Conservation (phyloP, 2,113 vertebrate genomes). For the Lamprotornis superbus region DNA sequence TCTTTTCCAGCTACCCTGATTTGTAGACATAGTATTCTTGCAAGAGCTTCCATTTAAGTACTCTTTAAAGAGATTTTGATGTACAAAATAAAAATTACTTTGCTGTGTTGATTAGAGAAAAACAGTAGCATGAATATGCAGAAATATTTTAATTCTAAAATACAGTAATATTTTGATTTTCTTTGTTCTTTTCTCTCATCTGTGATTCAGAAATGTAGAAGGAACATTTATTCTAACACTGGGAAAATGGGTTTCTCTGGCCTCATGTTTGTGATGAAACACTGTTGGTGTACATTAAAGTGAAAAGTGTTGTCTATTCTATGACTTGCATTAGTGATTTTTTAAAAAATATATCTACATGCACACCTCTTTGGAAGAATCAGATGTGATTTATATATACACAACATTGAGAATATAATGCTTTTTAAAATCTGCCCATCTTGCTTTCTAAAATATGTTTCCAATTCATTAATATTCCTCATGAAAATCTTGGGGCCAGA, state of each 20-base stretch:
- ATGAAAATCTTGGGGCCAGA: not conserved
- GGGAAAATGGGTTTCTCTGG: not conserved
- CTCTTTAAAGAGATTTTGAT: not conserved
- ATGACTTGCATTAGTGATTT: not conserved
- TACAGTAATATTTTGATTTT: not conserved
- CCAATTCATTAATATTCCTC: not conserved
- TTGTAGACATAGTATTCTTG: not conserved
- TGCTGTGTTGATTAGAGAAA: not conserved
- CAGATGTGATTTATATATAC: not conserved
- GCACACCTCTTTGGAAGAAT: not conserved
- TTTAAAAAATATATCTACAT: not conserved
- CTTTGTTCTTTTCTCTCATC: conserved; percentile 10
- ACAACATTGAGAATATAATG: not conserved
- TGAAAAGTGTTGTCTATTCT: not conserved
- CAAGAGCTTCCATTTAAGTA: not conserved
- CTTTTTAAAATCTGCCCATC: not conserved
- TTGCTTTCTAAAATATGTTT: not conserved
- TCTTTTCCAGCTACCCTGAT: not conserved
- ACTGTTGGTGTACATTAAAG: not conserved
- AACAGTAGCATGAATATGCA: not conserved
- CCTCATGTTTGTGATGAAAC: not conserved
- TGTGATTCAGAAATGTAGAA: not conserved
- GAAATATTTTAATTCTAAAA: not conserved
- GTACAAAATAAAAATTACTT: not conserved
- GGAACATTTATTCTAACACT: not conserved